Conservation (phyloP, 1,140 invertebrate genomes). For the Drosophila arawakana region DNA sequence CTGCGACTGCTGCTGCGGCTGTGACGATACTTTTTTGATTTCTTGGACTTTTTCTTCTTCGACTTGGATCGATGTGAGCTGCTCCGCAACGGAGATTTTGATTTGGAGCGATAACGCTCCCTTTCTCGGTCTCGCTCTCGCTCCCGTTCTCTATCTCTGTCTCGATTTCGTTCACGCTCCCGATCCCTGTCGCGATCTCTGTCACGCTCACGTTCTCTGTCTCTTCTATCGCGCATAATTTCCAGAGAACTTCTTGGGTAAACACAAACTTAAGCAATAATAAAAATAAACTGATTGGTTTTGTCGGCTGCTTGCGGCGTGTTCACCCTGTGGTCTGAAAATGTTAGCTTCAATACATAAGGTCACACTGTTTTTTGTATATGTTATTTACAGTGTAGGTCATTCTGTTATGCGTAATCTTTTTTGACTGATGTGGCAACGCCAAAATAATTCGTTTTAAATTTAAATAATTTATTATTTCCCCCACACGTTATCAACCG, state of each 20-base stretch:
- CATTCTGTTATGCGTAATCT: no score
- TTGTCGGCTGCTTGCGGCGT: no score
- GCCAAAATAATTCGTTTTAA: neutral
- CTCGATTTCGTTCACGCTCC: conserved; percentile 53
- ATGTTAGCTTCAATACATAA: neutral
- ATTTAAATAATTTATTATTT: neutral
- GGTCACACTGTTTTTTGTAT: neutral
- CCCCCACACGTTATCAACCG: conserved; percentile 17
- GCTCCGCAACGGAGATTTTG: conserved; percentile 49
- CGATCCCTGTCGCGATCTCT: conserved; percentile 56
- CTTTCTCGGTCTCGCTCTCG: conserved; percentile 31
- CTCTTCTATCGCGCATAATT: conserved; percentile 44
- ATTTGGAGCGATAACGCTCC: conserved; percentile 68
- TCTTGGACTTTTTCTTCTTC: conserved; percentile 77
- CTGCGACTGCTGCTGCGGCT: conserved; percentile 74
- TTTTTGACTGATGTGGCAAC: conserved; percentile 8
- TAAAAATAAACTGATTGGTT: no score
- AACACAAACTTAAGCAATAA: no score
- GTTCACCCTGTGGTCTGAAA: no score
- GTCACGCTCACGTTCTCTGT: conserved; percentile 60
- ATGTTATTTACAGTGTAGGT: neutral
- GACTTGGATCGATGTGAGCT: conserved; percentile 65
- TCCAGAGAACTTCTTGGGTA: neutral
- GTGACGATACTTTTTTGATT: conserved; percentile 70
- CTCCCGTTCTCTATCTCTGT: conserved; percentile 42